Base-by-base conservation (phyloP, 1,140 invertebrate genomes). In the Littorina saxatilis region DNA sequence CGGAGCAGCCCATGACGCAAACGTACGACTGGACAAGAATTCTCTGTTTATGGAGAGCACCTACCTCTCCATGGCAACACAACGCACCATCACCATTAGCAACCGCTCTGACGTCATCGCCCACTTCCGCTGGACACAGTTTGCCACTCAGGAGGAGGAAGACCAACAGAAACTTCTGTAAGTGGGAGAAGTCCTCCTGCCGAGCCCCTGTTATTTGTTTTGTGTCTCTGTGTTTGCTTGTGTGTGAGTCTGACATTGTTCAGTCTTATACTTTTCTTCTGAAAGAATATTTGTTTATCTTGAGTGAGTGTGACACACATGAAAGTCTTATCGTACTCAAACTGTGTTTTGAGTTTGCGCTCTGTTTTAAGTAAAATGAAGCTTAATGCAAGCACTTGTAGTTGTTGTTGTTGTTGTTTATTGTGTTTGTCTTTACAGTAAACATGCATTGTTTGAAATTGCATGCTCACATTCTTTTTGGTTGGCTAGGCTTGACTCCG, bases 31-130 rank as follows among this genome's bases (percentile, higher is more conserved):
- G 55, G 92, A 93, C 82, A 93, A 92, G 85, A 92, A 90, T 80
- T 89, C 92, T 27, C 86, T 93, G 17, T 82, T 88, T 15, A 91
- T 93, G 73, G 92, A 93, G 75, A 91, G 90, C 84, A 93, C 92
- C 13, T 93, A 87, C 82, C 89, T 93, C n/a, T 90, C 91, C 29
- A 91, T 93, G 92, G 89, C 90, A 55, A 92, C 91, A 83, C 90
- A 93, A 77, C 88, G 91, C 70, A 92, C 87, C 15, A 86, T 92
- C 2, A 89, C 86, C 13, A 91, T 93, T 61, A 86, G 81, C 83
- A 93, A 93, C 82, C 85, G 90, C 43, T 89, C 88, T 43, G 86
- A 92, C 84, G 87, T 92, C 37, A 91, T 92, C 47, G 90, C 91
- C 50, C 90, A 92, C 77, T 93, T 92, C 82, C 80, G 87, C 55